A percentile compares a stretch with the other conserved stretches of the same genome.
Conservation (phyloP, 1,140 invertebrate genomes). For the Orchestia grillus region DNA sequence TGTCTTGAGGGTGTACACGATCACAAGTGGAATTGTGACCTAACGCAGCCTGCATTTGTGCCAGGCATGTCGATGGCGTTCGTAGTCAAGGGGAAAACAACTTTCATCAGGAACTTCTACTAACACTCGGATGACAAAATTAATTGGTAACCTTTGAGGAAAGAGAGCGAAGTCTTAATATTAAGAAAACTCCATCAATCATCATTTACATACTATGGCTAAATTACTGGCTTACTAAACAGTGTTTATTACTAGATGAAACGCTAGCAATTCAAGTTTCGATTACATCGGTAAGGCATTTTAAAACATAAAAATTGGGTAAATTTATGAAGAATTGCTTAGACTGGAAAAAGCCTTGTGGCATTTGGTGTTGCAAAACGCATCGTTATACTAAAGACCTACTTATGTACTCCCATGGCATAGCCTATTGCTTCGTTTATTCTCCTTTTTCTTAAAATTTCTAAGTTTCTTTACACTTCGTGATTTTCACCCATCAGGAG, state of each 20-base stretch:
- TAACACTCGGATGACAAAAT: no score
- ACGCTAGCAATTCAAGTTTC: background rate
- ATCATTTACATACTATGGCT: background rate
- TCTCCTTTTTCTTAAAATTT: background rate
- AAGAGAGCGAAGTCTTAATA: background rate
- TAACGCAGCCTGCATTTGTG: no score
- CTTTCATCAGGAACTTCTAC: no score
- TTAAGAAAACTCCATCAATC: background rate
- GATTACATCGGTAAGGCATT: background rate
- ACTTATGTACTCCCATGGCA: background rate
- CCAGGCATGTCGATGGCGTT: no score
- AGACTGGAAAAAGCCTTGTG: background rate
- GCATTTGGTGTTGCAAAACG: background rate
- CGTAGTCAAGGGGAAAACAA: no score
- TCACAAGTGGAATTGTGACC: no score
- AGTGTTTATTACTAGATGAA: background rate
- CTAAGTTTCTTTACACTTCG: no score
- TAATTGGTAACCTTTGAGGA: no score
- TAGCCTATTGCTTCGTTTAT: background rate
- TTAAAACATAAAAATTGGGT: background rate
- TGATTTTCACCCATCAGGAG: no score
- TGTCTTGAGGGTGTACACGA: no score
- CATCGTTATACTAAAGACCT: background rate
- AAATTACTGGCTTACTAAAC: background rate
- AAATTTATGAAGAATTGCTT: background rate